A percentile compares a stretch with the other conserved stretches of the same genome.
These are phyloP conservation scores for Cremastinae sp. DNA, from an alignment of 2,888 invertebrate genomes.

Conservation along the genomic window DNA sequence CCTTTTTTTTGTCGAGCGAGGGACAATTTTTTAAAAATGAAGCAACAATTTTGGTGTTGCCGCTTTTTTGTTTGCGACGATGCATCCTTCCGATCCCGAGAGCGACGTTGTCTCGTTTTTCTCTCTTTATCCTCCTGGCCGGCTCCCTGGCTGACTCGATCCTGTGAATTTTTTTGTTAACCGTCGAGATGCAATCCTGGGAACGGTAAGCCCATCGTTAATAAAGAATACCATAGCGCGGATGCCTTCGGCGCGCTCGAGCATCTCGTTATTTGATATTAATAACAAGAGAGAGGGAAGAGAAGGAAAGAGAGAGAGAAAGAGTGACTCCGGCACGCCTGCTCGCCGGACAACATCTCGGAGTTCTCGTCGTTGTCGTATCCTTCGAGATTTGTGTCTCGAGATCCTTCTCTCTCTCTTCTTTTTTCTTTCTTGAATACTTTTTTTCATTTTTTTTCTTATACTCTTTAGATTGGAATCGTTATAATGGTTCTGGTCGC, in stretches of 20 bases:
- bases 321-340: slow-evolving; percentile 53
- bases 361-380: slow-evolving; percentile 55
- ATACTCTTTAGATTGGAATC: slow-evolving; percentile 75
- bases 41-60: slow-evolving; percentile 32
- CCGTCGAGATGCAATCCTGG: slow-evolving; percentile 63
- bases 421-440: slow-evolving; percentile 8
- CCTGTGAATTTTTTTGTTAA: slow-evolving; percentile 57
- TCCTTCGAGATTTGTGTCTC: slow-evolving; percentile 52
- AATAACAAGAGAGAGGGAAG: slow-evolving; percentile 72
- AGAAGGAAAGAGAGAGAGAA: slow-evolving; percentile 45
- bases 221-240: slow-evolving; percentile 78
- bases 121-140: slow-evolving; percentile 20
- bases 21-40: slow-evolving; percentile 15
- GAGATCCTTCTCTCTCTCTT: slow-evolving; percentile 39
- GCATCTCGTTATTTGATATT: slow-evolving; percentile 80
- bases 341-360: slow-evolving; percentile 49
- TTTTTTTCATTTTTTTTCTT: slow-evolving; percentile 36
- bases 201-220: slow-evolving; percentile 74
- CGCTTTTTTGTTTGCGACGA: slow-evolving; percentile 33
- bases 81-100: slow-evolving; percentile 39
- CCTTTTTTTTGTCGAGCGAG: no score
- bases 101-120: slow-evolving; percentile 19
- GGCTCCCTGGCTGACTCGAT: slow-evolving; percentile 20
- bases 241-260: slow-evolving; percentile 73
- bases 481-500: slow-evolving; percentile 76